A percentile compares a stretch with the other conserved stretches of the same genome.
phyloP scores from a whole-genome alignment of 1,140 invertebrate genomes.

The Drosophila tristis region DNA sequence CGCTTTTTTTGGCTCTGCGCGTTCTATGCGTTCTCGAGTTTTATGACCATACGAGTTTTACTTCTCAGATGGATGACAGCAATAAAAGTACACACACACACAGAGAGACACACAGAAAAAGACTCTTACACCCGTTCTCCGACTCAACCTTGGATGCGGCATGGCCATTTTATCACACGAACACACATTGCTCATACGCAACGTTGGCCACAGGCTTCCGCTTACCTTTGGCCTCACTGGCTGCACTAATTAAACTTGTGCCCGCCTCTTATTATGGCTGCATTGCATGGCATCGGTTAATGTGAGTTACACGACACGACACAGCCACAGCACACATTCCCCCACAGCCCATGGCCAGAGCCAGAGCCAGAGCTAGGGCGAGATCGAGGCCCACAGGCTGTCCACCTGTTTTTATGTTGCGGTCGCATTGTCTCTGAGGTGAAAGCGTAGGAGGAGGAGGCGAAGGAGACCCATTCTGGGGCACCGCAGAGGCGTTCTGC shows the following conservation, averaged over 20 bases:
- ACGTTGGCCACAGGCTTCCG: conserved; percentile 71
- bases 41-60: conserved; percentile 81
- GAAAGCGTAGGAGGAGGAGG: conserved; percentile 3
- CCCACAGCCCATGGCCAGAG: neutral
- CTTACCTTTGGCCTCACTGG: conserved; percentile 66
- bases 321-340: conserved; percentile 4
- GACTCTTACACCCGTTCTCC: conserved; percentile 9
- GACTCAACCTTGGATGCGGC: conserved; percentile 59
- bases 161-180: conserved; percentile 75
- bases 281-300: conserved; percentile 82
- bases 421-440: conserved; percentile 65
- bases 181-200: conserved; percentile 82
- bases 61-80: conserved; percentile 79
- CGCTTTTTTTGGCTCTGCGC: conserved; percentile 61
- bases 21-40: conserved; percentile 72
- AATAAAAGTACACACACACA: conserved; percentile 68
- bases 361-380: neutral
- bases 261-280: conserved; percentile 79
- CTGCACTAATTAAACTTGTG: conserved; percentile 82
- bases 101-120: conserved; percentile 22
- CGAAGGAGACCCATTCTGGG: conserved; percentile 18
- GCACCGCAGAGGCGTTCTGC: conserved; percentile 45
- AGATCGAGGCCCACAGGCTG: conserved; percentile 7
- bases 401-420: conserved; percentile 69
- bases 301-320: conserved; percentile 69